Evolutionary conservation across 2,888 invertebrate species (phyloP), one percentile per base, ranked within the genome.

Genomic region (Trachelus troglodyta): DNA sequence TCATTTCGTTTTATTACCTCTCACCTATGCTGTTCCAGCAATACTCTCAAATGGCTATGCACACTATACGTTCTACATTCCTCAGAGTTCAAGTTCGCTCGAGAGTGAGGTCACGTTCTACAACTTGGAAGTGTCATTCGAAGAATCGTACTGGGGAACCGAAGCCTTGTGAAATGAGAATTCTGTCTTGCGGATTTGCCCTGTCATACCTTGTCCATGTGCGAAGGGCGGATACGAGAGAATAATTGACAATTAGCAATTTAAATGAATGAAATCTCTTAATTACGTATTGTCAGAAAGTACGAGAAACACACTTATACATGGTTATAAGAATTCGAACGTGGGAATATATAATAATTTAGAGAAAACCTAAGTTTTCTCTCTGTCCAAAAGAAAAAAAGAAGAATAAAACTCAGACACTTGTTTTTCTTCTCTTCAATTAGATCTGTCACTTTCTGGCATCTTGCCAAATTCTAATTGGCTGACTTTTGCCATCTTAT

Each of bases 1-100:
- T 56, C 56, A 56, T 56, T 56, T 56, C 23, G 23, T 56, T 23
- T 56, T 56, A 23, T 56, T 56, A 56, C 56, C 56, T 23, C 56
- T 23, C 56, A 56, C 56, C 23, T 56, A 56, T 23, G 56, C 56
- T 56, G 56, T 56, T 56, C 56, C 9, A 56, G 23, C 56, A 23
- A 56, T 23, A 56, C 56, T 56, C 23, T 56, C 23, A 23, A 23
- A 23, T 23, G 56, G 56, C 4, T 56, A 56, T 56, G 56, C 56
- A 56, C 23, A 2, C 9, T 23, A 56, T 56, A 9, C 56, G 81
- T 79, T 83, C 81, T 75, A 85, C 81, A 85, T 85, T 83, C 85
- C 83, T 83, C 77, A 84, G 85, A 88, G 87, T 87, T 88, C 87
- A 87, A 86, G 86, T 85, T 83, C 84, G 81, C 84, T 87, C 83